A percentile compares a stretch with the other conserved stretches of the same genome.
phyloP scores from a whole-genome alignment of 2,797 vertebrate genomes.

The Pelodytes ibericus region DNA sequence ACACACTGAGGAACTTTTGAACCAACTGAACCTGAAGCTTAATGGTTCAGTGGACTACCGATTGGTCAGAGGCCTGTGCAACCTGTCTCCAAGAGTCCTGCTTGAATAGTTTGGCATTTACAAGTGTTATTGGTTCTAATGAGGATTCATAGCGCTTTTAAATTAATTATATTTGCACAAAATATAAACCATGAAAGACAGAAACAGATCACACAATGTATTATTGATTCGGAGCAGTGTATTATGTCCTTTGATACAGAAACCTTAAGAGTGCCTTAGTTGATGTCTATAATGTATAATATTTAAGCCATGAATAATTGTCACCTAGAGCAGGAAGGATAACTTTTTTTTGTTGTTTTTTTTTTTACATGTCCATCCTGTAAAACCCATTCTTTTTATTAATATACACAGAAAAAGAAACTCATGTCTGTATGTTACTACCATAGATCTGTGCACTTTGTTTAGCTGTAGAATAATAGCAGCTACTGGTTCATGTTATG shows the following conservation, averaged over 20 bases:
- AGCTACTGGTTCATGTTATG: no score
- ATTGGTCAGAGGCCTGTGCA: neutral
- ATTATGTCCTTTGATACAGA: neutral
- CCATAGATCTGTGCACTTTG: no score
- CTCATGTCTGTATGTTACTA: no score
- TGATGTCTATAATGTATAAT: constrained; percentile 15
- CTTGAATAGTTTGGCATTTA: neutral
- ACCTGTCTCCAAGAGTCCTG: neutral
- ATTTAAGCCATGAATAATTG: constrained; percentile 17
- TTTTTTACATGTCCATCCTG: no score
- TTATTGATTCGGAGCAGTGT: neutral
- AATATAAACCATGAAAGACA: neutral
- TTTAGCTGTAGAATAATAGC: neutral
- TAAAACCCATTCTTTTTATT: neutral
- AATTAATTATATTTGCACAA: constrained; percentile 2
- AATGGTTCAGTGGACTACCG: neutral
- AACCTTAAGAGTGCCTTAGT: constrained; percentile 43
- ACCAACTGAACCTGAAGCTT: neutral
- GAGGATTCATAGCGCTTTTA: neutral
- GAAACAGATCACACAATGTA: neutral
- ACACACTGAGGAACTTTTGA: neutral
- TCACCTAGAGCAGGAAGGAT: neutral
- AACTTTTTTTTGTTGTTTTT: neutral
- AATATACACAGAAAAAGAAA: neutral
- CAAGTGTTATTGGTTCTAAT: constrained; percentile 5